Percentiles rank a stretch among this genome's conserved stretches.
phyloP scores from a whole-genome alignment of 2,797 vertebrate species.

The Pangasius djambal region DNA sequence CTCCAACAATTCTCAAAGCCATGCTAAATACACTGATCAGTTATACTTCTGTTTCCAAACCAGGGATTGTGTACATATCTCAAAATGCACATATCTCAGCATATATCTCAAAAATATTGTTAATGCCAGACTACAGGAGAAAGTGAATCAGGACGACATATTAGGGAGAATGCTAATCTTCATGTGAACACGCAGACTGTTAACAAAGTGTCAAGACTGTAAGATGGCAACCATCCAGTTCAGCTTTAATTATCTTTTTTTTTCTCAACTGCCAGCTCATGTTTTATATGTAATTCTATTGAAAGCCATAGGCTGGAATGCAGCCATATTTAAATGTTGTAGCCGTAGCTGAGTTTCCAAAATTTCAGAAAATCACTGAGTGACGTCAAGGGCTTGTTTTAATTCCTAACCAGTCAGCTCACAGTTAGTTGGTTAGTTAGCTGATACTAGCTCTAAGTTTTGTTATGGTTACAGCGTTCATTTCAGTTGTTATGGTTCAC shows the following conservation, averaged over 20 bases:
- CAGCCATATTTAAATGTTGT: not conserved
- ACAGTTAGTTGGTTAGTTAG: not conserved
- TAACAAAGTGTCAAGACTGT: not conserved
- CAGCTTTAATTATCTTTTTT: not conserved
- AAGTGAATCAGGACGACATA: not conserved
- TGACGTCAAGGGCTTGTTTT: not conserved
- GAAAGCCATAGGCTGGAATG: not conserved
- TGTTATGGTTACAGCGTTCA: not conserved
- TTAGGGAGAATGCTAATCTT: not conserved
- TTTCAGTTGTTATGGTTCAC: not conserved
- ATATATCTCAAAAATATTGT: not conserved
- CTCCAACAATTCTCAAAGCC: not conserved
- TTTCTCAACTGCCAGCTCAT: not conserved
- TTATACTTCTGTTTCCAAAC: not conserved
- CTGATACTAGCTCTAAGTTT: not conserved
- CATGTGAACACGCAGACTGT: not conserved
- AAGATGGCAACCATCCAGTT: not conserved
- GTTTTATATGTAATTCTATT: not conserved
- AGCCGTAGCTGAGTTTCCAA: not conserved
- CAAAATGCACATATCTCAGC: not conserved
- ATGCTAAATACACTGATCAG: not conserved
- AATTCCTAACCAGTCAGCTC: not conserved
- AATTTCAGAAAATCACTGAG: not conserved
- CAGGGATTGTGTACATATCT: not conserved
- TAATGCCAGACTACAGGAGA: not conserved